Base-by-base conservation (phyloP, 2,888 invertebrate species). In the Merodon equestris region DNA sequence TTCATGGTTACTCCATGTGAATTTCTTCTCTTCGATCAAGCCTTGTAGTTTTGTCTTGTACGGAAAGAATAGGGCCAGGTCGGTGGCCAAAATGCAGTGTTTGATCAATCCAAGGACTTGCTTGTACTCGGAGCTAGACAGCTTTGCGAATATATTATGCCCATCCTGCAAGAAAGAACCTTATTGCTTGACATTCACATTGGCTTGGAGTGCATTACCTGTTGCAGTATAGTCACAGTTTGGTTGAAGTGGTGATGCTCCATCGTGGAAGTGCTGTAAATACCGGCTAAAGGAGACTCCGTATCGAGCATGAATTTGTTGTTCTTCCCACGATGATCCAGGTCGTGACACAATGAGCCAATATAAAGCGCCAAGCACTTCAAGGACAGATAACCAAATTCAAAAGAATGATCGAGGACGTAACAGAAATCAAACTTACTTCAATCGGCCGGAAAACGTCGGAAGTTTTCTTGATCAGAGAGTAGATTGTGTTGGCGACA, bases 161-260 rank as follows among this genome's bases (percentile, higher is more conserved):
- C 95, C 95, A 70, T 95, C 95, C 93, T 96, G 82, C 10, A 15
- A 18, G 1, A 42, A 40, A 36, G 51, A 13, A 27, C 27, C 7
- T 27, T 2, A 54, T 51, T 0, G 15, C 9, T 10, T 17, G 4
- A 50, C 13, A 57, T 57, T 5, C 10, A 54, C 5, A 1, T 18
- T 15, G 13, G 0, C 13, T 19, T 14, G n/a, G n/a, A 17, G 5
- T 19, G n/a, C 14, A 38, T 44, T 84, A 93, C 93, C 90, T 93
- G 93, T 86, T 96, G 96, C 13, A 96, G 89, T 82, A 96, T 96
- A 12, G 94, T 94, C 27, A 96, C 94, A 0, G 96, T 95, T 86
- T 95, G 96, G 86, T 96, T 96, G 86, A 96, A 96, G 87, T 96
- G 96, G 86, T 96, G 96, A 85, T 96, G 95, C 86, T 96, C 96